Evolutionary conservation across 2,797 vertebrate species (phyloP).

Genomic region (Apogon talboti): DNA sequence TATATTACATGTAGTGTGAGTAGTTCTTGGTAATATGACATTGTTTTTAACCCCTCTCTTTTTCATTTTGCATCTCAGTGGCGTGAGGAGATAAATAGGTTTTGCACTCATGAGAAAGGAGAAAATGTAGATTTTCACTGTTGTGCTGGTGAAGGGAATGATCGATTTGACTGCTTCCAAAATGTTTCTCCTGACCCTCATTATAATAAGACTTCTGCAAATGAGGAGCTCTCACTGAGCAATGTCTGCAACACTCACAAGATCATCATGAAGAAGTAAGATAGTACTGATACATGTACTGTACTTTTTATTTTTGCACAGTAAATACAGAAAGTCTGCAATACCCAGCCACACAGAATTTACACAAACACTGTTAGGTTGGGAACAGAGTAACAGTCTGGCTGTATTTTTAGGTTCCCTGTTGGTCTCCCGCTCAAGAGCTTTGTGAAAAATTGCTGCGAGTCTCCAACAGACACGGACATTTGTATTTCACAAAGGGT

Average conservation of each 20-base stretch:
- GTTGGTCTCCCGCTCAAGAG: conserved; percentile 59
- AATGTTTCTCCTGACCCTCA: conserved; percentile 61
- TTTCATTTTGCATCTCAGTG: conserved; percentile 71
- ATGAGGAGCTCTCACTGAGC: conserved; percentile 24
- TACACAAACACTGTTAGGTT: too few relatives aligned
- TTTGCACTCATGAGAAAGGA: conserved; percentile 59
- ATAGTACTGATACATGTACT: not conserved
- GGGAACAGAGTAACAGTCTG: not conserved
- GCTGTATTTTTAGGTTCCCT: conserved; percentile 60
- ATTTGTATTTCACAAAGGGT: conserved; percentile 71
- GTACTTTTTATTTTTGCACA: not conserved
- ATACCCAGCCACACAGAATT: too few relatives aligned
- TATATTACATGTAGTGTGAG: not conserved
- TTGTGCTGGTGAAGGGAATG: conserved; percentile 47
- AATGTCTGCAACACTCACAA: conserved; percentile 74
- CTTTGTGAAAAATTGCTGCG: conserved; percentile 78
- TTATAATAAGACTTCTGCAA: conserved; percentile 55
- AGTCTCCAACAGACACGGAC: conserved; percentile 38
- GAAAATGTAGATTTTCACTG: conserved; percentile 54
- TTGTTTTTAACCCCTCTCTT: not conserved
- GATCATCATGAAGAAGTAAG: conserved; percentile 75
- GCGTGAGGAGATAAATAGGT: conserved; percentile 74
- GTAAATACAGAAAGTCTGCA: not conserved
- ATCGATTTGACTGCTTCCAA: conserved; percentile 74
- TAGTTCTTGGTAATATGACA: not conserved